Evolutionary conservation across 2,113 vertebrate genomes (phyloP), one percentile per base, ranked within the genome.

Genomic region (Cynopterus brachyotis): DNA sequence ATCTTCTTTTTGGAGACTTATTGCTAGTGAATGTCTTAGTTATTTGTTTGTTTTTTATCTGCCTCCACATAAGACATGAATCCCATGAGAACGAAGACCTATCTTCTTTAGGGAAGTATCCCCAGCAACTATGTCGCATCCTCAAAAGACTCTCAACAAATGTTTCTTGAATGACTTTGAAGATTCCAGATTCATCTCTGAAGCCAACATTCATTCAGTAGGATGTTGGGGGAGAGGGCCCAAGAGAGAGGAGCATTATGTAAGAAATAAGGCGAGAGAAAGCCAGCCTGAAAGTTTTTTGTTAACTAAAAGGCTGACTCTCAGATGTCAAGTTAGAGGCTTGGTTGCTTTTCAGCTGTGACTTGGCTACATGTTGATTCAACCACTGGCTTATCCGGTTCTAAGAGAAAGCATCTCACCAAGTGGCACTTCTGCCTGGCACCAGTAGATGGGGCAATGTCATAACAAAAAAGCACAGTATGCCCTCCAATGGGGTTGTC

Each of bases 361-460:
- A n/a, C 72, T 35, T 50, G 91, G 50, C 40, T 6, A 4, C 12
- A 9, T 50, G 11, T 73, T 76, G 82, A 64, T 83, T 79, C 45
- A 87, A 67, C 60, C 80, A 66, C 82, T 4, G 53, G 60, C 89
- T 88, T 45, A 73, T 32, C 60, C 1, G 0, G 85, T 85, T 94
- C 82, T 35, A 2, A 24, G 66, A 81, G 84, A 81, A 90, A 86
- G 53, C 9, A 35, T 59, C 53, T 72, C 59, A 26, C 30, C 45
- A 22, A 26, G 57, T 35, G 50, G 98, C 96, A 98, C 86, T 98
- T 98, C 95, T 87, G 30, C 78, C 42, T 84, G 37, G 30, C 81
- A 81, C 98, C 98, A 98, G 97, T 97, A 98, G 98, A 94, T 98
- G 98, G 98, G 94, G 97, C 72, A 73, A 93, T 75, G 47, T 64